phyloP scores from a whole-genome alignment of 2,888 invertebrate species.

The Phaedon cochleariae region DNA sequence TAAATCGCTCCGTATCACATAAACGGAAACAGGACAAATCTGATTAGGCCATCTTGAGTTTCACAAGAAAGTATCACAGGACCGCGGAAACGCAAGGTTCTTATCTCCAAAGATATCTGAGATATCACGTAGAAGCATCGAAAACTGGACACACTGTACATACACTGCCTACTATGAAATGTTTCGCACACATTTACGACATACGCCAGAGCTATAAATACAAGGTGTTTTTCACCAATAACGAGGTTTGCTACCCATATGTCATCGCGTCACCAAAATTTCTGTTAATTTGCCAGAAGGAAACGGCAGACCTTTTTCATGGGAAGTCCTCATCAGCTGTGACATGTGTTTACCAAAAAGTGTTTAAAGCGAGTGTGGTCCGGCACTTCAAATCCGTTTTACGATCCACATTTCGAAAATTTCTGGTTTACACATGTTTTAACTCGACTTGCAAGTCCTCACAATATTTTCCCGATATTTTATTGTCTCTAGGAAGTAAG shows the following conservation, averaged over 20 bases:
- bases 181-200: background rate
- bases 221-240: background rate
- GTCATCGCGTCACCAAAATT: slow-evolving; percentile 24
- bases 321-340: slow-evolving; percentile 35
- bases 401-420: slow-evolving; percentile 36
- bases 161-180: background rate
- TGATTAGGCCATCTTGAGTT: too few species aligned
- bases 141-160: too few species aligned
- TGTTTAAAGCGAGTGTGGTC: slow-evolving; percentile 30
- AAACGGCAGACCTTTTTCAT: slow-evolving; percentile 25
- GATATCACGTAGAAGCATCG: too few species aligned
- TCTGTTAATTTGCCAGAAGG: slow-evolving; percentile 35
- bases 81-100: too few species aligned
- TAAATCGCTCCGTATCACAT: too few species aligned
- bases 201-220: background rate
- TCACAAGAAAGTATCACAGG: too few species aligned
- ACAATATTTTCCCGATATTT: slow-evolving; percentile 32
- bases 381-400: slow-evolving; percentile 28
- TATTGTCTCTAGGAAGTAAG: slow-evolving; percentile 32
- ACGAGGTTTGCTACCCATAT: slow-evolving; percentile 24
- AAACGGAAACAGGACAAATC: too few species aligned
- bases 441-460: slow-evolving; percentile 21
- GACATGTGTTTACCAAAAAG: slow-evolving; percentile 37
- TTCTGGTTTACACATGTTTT: slow-evolving; percentile 38
- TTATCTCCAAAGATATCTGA: too few species aligned